Base-by-base conservation (phyloP, 2,888 invertebrate species). In the Nephrotoma flavescens region DNA sequence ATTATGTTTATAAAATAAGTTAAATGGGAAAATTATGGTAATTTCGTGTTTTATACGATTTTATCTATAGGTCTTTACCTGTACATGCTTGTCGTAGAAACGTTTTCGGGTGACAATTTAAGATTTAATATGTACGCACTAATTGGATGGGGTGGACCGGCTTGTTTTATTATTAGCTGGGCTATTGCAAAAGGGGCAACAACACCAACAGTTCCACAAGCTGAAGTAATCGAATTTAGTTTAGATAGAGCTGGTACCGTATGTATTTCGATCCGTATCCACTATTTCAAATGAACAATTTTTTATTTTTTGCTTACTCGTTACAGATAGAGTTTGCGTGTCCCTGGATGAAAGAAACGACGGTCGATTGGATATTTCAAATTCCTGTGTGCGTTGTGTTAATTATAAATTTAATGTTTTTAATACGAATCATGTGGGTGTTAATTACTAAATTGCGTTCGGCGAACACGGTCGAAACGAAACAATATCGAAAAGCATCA, bases 381-480 rank as follows among this genome's bases (percentile, higher is more conserved):
- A 95, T 94, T 0, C 97, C 98, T 0, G 96, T 97, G 2, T 94
- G 97, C 88, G 92, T 94, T 41, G 97, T 97, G 9, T 94, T 98
- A 42, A 94, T 95, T 87, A 94, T 97, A 89, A 97, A 98, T 92
- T 93, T 95, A 86, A 93, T 96, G 89, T 97, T 97, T 92, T 94
- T 97, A 87, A 92, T 96, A 89, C 94, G 94, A 92, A 97, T 97
- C 89, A 96, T 97, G 96, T 96, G 97, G 95, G 97, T 96, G 89
- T 93, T 98, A 88, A 97, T 98, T 90, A 98, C 97, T 44, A 98
- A 98, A 90, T 93, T 98, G 5, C 94, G 97, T 86, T 97, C 98
- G 31, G 96, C 98, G 15, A 97, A 97, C 90, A 96, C 96, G 0
- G 93, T 96, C 86, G 98, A 98, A 91, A 97, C 97, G 4, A 96